These are phyloP conservation scores for Brachypodius melanocephalos DNA, from an alignment of 2,113 vertebrate species.

Conservation along the genomic window DNA sequence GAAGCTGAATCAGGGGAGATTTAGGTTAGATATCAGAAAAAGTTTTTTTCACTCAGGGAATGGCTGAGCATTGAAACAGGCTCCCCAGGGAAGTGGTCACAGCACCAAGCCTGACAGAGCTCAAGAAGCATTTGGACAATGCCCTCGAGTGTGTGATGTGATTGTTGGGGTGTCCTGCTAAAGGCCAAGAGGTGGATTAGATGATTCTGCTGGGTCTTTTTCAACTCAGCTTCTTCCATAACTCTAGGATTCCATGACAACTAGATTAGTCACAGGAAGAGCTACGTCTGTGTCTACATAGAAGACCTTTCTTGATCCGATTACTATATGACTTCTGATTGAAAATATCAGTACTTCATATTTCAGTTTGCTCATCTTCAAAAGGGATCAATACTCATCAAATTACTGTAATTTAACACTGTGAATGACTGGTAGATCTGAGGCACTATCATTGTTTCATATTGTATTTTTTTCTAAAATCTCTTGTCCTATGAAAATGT, in stretches of 20 bases:
- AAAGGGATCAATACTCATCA: neutral
- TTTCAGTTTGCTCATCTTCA: neutral
- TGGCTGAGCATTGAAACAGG: neutral
- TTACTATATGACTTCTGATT: neutral
- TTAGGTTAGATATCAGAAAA: neutral
- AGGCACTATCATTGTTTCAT: neutral
- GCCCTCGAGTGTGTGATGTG: neutral
- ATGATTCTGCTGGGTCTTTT: neutral
- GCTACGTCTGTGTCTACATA: neutral
- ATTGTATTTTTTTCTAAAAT: neutral
- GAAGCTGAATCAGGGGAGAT: neutral
- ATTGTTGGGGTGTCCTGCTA: neutral
- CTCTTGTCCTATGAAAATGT: neutral
- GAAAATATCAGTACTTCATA: neutral
- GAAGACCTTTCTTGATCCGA: neutral
- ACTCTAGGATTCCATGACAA: neutral
- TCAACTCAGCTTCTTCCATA: neutral
- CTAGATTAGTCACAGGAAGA: neutral
- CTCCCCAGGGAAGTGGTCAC: neutral
- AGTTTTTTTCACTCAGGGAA: neutral
- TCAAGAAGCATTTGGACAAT: neutral
- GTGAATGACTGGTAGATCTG: neutral
- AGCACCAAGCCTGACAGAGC: neutral
- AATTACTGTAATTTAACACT: neutral
- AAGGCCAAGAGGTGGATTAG: neutral